Conservation (phyloP, 2,888 invertebrate genomes). For the Hipparchia semele region DNA sequence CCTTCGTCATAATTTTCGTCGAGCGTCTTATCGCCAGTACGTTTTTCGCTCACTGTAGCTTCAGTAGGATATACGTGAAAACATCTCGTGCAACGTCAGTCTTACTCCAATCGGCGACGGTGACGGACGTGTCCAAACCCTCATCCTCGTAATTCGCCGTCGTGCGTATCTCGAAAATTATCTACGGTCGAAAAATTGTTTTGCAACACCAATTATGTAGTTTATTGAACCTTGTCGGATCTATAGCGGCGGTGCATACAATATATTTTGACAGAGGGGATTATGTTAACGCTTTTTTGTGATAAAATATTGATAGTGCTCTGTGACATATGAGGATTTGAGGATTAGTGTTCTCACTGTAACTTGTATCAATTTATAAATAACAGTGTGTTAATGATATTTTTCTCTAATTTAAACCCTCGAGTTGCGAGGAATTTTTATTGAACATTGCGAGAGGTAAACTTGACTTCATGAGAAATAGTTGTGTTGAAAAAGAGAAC, state of each 20-base stretch:
- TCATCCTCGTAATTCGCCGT: not conserved
- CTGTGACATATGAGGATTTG: constrained; percentile 7
- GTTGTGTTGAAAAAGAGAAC: not conserved
- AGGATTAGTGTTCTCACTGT: not conserved
- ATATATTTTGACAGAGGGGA: not conserved
- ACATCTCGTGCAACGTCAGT: constrained; percentile 20
- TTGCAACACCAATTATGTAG: constrained; percentile 26
- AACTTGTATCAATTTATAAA: not conserved
- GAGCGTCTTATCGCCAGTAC: constrained; percentile 1
- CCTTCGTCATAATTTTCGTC: constrained; percentile 8
- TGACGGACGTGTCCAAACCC: constrained; percentile 22
- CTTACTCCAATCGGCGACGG: not conserved
- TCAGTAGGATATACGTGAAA: constrained; percentile 14
- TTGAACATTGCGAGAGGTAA: not conserved
- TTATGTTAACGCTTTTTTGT: constrained; percentile 9
- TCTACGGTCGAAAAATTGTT: constrained; percentile 28
- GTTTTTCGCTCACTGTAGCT: not conserved
- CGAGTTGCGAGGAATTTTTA: not conserved
- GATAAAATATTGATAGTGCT: constrained; percentile 15
- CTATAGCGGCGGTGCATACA: constrained; percentile 1
- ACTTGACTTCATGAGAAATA: not conserved
- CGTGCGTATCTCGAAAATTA: constrained; percentile 17
- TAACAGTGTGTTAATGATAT: not conserved
- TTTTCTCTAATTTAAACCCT: not conserved
- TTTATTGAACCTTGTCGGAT: constrained; percentile 25